Evolutionary conservation across 1,140 invertebrate species (phyloP).

Genomic region (Stegodyphus dumicola): DNA sequence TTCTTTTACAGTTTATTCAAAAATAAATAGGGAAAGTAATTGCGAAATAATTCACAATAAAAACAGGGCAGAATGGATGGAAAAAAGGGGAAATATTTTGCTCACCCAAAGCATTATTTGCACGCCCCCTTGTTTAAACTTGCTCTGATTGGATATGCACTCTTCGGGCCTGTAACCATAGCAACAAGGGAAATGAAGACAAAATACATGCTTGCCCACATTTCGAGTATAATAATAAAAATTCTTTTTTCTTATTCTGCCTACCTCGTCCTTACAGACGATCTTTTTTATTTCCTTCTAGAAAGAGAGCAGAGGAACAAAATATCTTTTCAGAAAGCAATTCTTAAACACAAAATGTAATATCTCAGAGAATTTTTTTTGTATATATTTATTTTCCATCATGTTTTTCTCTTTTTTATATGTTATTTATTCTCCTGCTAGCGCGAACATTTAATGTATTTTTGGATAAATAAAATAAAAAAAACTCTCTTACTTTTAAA

Average conservation of each 20-base stretch:
- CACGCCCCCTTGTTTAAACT: slow-evolving; percentile 46
- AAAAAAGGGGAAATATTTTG: too few relatives aligned
- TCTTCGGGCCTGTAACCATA: slow-evolving; percentile 47
- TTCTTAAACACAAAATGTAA: slow-evolving; percentile 60
- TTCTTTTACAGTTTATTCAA: background rate
- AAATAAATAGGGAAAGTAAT: slow-evolving; percentile 2
- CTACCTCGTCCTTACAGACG: background rate
- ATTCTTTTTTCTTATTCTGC: slow-evolving; percentile 19
- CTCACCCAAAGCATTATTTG: slow-evolving; percentile 33
- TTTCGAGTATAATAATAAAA: slow-evolving; percentile 53
- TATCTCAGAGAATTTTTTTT: slow-evolving; percentile 45
- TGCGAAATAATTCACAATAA: slow-evolving; percentile 4
- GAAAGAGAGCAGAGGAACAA: slow-evolving; percentile 35
- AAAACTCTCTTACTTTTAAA: slow-evolving; percentile 47
- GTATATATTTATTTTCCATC: slow-evolving; percentile 60
- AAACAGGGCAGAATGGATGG: too few relatives aligned
- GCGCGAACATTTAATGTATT: slow-evolving; percentile 52
- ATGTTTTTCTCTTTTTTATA: slow-evolving; percentile 19
- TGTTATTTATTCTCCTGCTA: slow-evolving; percentile 38
- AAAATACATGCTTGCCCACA: slow-evolving; percentile 54
- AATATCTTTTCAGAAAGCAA: slow-evolving; percentile 58
- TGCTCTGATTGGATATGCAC: slow-evolving; percentile 56
- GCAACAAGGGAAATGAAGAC: slow-evolving; percentile 60
- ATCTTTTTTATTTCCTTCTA: background rate
- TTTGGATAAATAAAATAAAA: background rate